Evolutionary conservation across 2,113 vertebrate species (phyloP), one percentile per base, ranked within the genome.

Genomic region (Fukomys damarensis): DNA sequence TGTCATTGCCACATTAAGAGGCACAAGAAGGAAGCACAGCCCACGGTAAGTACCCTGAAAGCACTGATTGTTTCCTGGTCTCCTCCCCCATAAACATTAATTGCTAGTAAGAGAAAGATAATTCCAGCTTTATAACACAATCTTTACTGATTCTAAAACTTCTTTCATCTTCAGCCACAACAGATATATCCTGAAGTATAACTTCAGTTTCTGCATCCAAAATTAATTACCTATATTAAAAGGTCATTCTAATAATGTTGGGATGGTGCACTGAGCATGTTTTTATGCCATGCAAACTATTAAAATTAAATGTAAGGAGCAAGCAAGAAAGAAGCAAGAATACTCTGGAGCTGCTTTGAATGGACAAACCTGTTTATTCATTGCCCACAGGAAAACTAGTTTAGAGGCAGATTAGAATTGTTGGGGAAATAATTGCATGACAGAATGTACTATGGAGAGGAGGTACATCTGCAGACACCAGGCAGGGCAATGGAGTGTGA

Each of bases 1-100:
- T 80, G 49, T 84, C 32, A 4, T 14, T 3, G 5, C 24, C 52
- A 24, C 22, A 30, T 0, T 1, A 7, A 0, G 35, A 80, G 38
- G 68, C 13, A 4, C n/a, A 5, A 54, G 0, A 0, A 11, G 32
- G 26, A 38, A 82, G 22, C 63, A 19, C 1, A 0, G 11, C 58
- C 74, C 83, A 38, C 12, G 58, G 52, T 30, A 86, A 52, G 52
- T 9, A 12, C 61, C 66, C 63, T 14, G 14, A 80, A 79, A 80
- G 28, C 68, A 49, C 5, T 0, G 0, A 6, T 10, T 61, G 35
- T 28, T 70, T n/a, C 43, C 30, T 3, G 46, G 12, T 13, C 59
- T 61, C 38, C 7, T 11, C 63, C 28, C 12, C 30, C 20, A 11
- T 3, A 32, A 79, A 54, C 6, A 35, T 32, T 7, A 22, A 17